Conservation (phyloP, 2,797 vertebrate genomes). For the Thripadectes ignobilis region DNA sequence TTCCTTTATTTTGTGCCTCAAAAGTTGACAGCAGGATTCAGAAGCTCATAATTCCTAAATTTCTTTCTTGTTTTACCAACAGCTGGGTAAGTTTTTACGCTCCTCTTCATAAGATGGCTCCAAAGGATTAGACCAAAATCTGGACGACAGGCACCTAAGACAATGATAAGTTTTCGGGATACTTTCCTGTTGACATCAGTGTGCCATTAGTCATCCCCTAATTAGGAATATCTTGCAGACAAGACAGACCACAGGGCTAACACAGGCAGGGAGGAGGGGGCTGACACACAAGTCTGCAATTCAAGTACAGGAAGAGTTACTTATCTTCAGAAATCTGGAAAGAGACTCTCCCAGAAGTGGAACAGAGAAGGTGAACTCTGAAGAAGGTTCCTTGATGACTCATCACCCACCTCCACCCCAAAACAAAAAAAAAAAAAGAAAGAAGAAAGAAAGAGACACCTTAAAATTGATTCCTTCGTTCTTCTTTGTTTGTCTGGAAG, state of each 20-base stretch:
- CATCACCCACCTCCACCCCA: rapidly evolving
- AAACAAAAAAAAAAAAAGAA: not conserved
- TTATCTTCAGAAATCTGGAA: not conserved
- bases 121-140: not conserved
- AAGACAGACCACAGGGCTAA: not conserved
- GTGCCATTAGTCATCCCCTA: not conserved
- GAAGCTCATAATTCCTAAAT: not conserved
- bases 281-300: not conserved
- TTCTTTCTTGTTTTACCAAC: not conserved
- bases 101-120: not conserved
- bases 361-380: not conserved
- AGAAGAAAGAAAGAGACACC: not conserved
- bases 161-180: not conserved
- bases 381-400: not conserved
- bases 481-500: conserved; percentile 29
- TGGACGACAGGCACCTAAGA: not conserved
- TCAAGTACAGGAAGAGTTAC: not conserved
- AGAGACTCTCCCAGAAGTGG: not conserved
- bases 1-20: not conserved
- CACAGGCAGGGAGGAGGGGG: not conserved
- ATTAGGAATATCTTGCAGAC: not conserved
- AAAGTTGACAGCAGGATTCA: not conserved
- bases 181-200: not conserved
- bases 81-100: not conserved
- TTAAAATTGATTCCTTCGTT: conserved; percentile 23